These are phyloP conservation scores for Idaea dimidiata DNA, from an alignment of 2,888 invertebrate genomes.

Conservation along the genomic window DNA sequence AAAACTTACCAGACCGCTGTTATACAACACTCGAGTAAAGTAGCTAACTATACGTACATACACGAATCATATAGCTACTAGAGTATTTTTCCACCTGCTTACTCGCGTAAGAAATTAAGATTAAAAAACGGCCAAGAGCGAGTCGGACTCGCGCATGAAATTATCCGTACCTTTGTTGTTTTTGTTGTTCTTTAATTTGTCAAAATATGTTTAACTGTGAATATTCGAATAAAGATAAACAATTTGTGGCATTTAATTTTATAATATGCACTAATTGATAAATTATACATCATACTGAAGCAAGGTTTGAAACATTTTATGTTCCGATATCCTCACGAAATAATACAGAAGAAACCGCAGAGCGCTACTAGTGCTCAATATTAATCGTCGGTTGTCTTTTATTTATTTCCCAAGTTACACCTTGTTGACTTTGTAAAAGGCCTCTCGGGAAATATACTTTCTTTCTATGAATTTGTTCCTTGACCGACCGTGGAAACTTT, in stretches of 20 bases:
- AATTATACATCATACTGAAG: too few species aligned
- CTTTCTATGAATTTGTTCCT: conserved; percentile 64
- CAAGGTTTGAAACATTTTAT: neutral
- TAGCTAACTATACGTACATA: neutral
- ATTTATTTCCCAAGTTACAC: conserved; percentile 75
- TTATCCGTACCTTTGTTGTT: too few species aligned
- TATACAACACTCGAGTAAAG: neutral
- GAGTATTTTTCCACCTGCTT: too few species aligned
- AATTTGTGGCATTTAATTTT: too few species aligned
- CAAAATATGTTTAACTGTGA: too few species aligned
- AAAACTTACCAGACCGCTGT: neutral
- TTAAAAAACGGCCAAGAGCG: conserved; percentile 6
- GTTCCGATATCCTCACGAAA: neutral
- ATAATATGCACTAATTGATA: too few species aligned
- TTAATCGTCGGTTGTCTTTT: conserved; percentile 65
- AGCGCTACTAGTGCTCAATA: conserved; percentile 43
- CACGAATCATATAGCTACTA: too few species aligned
- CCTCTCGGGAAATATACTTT: conserved; percentile 72
- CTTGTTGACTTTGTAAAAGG: conserved; percentile 76
- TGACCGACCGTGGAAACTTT: conserved; percentile 51
- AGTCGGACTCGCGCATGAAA: too few species aligned
- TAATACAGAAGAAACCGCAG: neutral
- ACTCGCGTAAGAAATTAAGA: too few species aligned
- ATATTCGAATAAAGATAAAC: too few species aligned
- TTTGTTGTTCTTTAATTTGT: too few species aligned